These are phyloP conservation scores for Lithophane socia DNA, from an alignment of 2,888 invertebrate genomes.

Conservation along the genomic window DNA sequence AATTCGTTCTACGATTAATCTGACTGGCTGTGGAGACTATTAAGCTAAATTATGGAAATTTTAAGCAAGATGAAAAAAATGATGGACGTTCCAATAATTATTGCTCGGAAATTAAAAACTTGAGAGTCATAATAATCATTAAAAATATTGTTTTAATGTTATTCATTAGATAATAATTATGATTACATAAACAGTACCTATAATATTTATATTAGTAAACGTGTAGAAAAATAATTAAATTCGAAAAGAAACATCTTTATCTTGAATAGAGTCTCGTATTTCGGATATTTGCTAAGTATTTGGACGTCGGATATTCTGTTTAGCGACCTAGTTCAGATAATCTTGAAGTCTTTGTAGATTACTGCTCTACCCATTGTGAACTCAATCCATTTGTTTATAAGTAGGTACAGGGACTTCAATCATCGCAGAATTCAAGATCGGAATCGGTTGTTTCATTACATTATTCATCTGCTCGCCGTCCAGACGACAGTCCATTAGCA, in stretches of 20 bases:
- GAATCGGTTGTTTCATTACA: conserved; percentile 81
- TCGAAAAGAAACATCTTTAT: not conserved
- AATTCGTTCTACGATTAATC: conserved; percentile 30
- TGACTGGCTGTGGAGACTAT: conserved; percentile 24
- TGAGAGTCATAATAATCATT: conserved; percentile 35
- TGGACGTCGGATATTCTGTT: conserved; percentile 7
- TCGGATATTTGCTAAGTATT: conserved; percentile 18
- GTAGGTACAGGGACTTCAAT: conserved; percentile 68
- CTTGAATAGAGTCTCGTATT: not conserved
- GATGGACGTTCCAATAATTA: conserved; percentile 29
- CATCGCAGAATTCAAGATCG: conserved; percentile 75
- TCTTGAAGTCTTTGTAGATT: conserved; percentile 38
- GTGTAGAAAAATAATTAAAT: conserved; percentile 21
- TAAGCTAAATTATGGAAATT: conserved; percentile 34
- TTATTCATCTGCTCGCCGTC: conserved; percentile 81
- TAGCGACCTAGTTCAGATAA: conserved; percentile 34
- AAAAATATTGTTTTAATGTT: conserved; percentile 39
- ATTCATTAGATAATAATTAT: conserved; percentile 20
- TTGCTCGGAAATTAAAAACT: conserved; percentile 40
- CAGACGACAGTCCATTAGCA: conserved; percentile 86
- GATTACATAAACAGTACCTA: conserved; percentile 36
- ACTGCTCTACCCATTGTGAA: conserved; percentile 17
- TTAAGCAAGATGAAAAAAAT: conserved; percentile 27
- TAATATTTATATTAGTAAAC: conserved; percentile 22
- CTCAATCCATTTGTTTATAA: conserved; percentile 41